Conservation (phyloP, 2,888 invertebrate species). For the Gymnoscelis rufifasciata region DNA sequence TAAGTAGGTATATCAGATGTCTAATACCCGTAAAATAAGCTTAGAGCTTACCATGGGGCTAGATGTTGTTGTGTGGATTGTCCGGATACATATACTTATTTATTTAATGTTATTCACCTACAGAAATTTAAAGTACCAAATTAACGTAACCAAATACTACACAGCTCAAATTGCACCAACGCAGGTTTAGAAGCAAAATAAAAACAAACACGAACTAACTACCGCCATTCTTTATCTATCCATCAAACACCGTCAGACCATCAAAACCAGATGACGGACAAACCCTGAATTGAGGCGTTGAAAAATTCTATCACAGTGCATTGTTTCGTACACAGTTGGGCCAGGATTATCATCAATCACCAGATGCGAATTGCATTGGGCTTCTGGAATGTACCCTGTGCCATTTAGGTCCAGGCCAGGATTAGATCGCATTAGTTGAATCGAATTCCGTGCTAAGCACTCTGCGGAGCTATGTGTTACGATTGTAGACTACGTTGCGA, state of each 20-base stretch:
- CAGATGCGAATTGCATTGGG: slow-evolving; percentile 66
- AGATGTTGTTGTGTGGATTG: too few relatives aligned
- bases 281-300: slow-evolving; percentile 24
- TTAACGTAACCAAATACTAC: too few relatives aligned
- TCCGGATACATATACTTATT: too few relatives aligned
- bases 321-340: slow-evolving; percentile 57
- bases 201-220: neutral
- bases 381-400: slow-evolving; percentile 62
- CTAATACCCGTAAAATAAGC: too few relatives aligned
- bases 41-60: too few relatives aligned
- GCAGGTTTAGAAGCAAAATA: too few relatives aligned
- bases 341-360: slow-evolving; percentile 73
- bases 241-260: slow-evolving; percentile 5
- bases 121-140: too few relatives aligned
- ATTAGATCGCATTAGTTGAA: slow-evolving; percentile 75
- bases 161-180: too few relatives aligned
- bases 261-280: slow-evolving; percentile 18
- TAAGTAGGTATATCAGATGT: too few relatives aligned
- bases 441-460: slow-evolving; percentile 74
- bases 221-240: slow-evolving; percentile 13
- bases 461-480: slow-evolving; percentile 67
- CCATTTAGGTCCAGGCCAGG: slow-evolving; percentile 58
- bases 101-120: too few relatives aligned
- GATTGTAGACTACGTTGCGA: slow-evolving; percentile 22
- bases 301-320: slow-evolving; percentile 46